phyloP scores from a whole-genome alignment of 1,140 invertebrate genomes.

The Brachionus plicatilis region DNA sequence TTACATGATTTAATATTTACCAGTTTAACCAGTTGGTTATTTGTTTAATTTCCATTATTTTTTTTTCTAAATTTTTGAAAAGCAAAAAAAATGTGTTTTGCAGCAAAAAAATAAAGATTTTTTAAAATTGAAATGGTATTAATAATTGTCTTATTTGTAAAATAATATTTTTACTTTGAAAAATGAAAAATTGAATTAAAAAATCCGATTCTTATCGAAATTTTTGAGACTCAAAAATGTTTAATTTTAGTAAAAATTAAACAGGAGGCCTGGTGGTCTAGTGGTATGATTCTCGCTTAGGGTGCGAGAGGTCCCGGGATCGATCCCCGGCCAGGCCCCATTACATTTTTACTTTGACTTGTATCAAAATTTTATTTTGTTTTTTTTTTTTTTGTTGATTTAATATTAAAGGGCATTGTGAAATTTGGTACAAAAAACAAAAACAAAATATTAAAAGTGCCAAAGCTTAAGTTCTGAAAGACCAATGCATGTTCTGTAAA shows the following conservation, averaged over 20 bases:
- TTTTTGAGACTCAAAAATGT: background rate
- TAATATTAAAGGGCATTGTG: background rate
- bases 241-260: background rate
- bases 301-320: conserved; percentile 38
- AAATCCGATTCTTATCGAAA: background rate
- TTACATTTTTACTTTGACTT: background rate
- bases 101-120: background rate
- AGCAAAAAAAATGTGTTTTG: too few relatives aligned
- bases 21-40: background rate
- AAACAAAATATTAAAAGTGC: too few relatives aligned
- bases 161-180: background rate
- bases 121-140: background rate
- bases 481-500: too few relatives aligned
- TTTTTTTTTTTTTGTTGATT: background rate
- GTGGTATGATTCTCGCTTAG: conserved; percentile 40
- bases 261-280: conserved; percentile 35
- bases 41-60: conserved; percentile 5
- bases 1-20: background rate
- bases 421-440: too few relatives aligned
- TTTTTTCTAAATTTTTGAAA: background rate
- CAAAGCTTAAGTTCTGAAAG: too few relatives aligned
- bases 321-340: conserved; percentile 38
- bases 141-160: background rate
- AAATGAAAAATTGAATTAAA: background rate
- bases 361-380: too few relatives aligned